Evolutionary conservation across 1,140 invertebrate genomes (phyloP), one percentile per base, ranked within the genome.

Genomic region (Tetranychus cinnabarinus): DNA sequence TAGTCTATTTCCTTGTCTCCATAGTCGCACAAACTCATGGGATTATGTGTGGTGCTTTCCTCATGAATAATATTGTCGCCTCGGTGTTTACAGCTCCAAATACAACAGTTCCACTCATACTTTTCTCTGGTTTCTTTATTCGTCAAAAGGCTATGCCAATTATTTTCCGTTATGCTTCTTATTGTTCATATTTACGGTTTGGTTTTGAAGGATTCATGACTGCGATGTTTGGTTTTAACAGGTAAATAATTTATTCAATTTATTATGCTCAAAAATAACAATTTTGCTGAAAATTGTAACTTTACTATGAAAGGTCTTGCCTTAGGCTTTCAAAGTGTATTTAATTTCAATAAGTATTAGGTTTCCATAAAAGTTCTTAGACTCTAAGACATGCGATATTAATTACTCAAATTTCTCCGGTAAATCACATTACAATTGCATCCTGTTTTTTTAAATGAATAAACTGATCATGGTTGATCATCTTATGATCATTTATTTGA

Each of bases 101-200:
- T 15, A 58, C 56, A 4, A 23, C n/a, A 1, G 35, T 58, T 2
- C 61, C 61, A n/a, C 12, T 62, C n/a, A 23, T 62, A 4, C 13
- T 62, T n/a, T 59, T 62, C 12, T 47, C 15, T 46, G 61, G 61
- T 31, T 62, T 47, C 35, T 37, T 60, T 15, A 42, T 60, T 12
- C 54, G 46, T 34, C 10, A 23, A 7, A 42, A 60, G 52, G 37
- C 13, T 1, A 52, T 60, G 39, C 50, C 59, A 2, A 45, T 37
- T 3, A 36, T 35, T 59, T 48, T 59, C 31, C 50, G 34, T 34
- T 31, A 23, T 10, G n/a, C 82, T 74, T 95, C 13, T 83, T 88
- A 34, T 6, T 4, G n/a, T 33, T 31, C 50, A 23, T 52, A 52
- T 23, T 6, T 52, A n/a, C 13, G 50, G n/a, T 23, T 8, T 13